These are phyloP conservation scores for Sylvia borin DNA, from an alignment of 2,797 vertebrate species.

Conservation along the genomic window DNA sequence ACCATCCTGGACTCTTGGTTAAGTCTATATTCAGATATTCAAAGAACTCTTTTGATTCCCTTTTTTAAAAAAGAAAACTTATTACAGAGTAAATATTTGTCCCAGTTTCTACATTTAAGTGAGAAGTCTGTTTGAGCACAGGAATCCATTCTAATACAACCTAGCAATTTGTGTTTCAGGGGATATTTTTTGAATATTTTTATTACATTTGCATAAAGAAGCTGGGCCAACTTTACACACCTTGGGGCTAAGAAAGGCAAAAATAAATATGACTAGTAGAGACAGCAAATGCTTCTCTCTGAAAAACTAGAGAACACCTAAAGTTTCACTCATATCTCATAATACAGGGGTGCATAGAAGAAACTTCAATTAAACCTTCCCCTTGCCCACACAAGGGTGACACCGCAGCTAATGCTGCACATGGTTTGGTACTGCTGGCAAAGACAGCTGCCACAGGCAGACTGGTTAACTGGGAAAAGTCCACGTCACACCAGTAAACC, in stretches of 20 bases:
- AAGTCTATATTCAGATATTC: neutral
- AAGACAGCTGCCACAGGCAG: neutral
- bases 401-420: neutral
- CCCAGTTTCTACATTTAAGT: neutral
- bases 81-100: neutral
- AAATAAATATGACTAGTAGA: neutral
- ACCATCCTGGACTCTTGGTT: neutral
- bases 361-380: neutral
- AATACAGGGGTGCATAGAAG: neutral
- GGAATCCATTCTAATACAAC: neutral
- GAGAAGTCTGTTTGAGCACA: neutral
- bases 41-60: neutral
- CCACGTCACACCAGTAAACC: neutral
- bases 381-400: neutral
- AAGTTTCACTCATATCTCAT: neutral
- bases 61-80: neutral
- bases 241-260: neutral
- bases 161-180: neutral
- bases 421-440: neutral
- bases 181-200: neutral
- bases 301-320: neutral
- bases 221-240: neutral
- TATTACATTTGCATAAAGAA: neutral
- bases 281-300: neutral
- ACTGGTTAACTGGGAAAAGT: neutral